Conservation (phyloP, 1,140 invertebrate species). For the Aphidius ervi region DNA sequence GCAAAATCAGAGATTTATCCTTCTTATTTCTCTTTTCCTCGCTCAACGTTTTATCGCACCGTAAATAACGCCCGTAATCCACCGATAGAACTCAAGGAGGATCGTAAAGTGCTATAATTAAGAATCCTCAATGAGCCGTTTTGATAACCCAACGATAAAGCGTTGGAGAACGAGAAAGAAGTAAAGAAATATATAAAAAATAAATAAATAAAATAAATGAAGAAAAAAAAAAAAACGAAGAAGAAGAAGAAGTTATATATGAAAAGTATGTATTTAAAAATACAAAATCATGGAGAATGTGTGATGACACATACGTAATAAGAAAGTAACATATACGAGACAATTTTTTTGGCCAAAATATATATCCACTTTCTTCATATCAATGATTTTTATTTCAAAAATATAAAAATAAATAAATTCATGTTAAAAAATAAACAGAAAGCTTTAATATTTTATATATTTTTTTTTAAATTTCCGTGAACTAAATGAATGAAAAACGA, state of each 20-base stretch:
- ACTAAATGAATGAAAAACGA: no score
- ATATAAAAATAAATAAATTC: no score
- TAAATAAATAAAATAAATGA: conserved; percentile 11
- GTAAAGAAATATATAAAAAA: background rate
- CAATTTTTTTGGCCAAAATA: no score
- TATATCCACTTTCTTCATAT: no score
- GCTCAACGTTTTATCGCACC: conserved; percentile 23
- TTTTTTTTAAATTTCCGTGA: no score
- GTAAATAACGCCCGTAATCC: conserved; percentile 24
- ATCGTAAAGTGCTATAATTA: conserved; percentile 26
- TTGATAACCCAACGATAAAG: conserved; percentile 22
- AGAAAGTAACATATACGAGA: no score
- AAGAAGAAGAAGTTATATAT: background rate
- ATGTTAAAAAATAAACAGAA: no score
- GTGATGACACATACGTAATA: no score
- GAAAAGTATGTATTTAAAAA: conserved; percentile 4
- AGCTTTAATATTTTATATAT: no score
- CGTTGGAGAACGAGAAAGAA: conserved; percentile 20
- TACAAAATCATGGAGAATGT: background rate
- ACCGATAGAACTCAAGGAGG: conserved; percentile 22
- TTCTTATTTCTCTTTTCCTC: conserved; percentile 4
- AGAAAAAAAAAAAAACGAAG: background rate
- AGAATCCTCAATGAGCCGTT: conserved; percentile 24
- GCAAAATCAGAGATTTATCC: conserved; percentile 19
- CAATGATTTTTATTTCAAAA: no score